Percentiles rank a stretch among this genome's conserved stretches.
Evolutionary conservation across 2,888 invertebrate species (phyloP).

Genomic region (Mantis religiosa): DNA sequence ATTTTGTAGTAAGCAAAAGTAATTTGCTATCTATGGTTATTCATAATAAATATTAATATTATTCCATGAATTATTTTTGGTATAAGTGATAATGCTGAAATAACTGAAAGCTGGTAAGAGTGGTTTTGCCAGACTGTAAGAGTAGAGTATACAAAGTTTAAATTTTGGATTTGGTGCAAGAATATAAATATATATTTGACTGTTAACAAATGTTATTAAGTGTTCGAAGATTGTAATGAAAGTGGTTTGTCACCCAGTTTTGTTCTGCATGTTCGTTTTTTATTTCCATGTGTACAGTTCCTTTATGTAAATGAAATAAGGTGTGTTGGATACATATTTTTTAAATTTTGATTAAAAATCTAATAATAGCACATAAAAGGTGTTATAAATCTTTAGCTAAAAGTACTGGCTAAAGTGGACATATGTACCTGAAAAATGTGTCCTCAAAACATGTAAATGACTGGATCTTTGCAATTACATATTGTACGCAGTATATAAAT

Average conservation of each 20-base stretch:
- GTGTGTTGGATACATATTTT: conserved; percentile 14
- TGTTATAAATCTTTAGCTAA: neutral
- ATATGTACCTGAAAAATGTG: neutral
- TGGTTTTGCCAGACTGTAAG: neutral
- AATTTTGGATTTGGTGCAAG: neutral
- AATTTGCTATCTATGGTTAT: conserved; percentile 19
- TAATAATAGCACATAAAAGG: neutral
- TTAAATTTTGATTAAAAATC: neutral
- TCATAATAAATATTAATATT: conserved; percentile 23
- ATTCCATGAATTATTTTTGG: conserved; percentile 3
- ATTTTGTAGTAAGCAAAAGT: conserved; percentile 24
- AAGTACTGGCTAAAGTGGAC: neutral
- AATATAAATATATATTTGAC: neutral
- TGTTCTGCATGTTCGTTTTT: neutral
- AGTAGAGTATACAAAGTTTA: neutral
- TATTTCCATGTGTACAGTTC: conserved; percentile 7
- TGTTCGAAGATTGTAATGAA: conserved; percentile 1
- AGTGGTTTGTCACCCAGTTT: neutral
- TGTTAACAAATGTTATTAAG: neutral
- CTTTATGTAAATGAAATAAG: conserved; percentile 10
- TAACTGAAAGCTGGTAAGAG: neutral
- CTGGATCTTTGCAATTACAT: neutral
- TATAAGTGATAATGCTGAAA: conserved; percentile 8
- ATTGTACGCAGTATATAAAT: neutral
- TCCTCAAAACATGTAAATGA: neutral